Evolutionary conservation across 2,888 invertebrate genomes (phyloP).

Genomic region (Sarcophaga variegata): DNA sequence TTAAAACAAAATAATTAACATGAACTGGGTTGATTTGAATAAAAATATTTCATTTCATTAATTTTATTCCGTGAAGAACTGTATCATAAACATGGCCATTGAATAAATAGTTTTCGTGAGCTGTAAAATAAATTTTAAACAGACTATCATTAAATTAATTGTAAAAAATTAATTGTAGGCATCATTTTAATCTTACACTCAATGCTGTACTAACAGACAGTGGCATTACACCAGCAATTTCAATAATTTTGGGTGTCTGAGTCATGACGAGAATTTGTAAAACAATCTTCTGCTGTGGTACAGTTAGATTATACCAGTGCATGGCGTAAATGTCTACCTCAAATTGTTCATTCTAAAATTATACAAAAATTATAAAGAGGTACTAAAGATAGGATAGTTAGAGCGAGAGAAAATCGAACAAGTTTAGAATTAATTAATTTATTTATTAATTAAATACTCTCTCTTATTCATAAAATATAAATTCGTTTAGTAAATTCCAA

Average conservation of each 20-base stretch:
- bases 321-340: conserved; percentile 68
- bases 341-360: conserved; percentile 69
- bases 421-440: too few species aligned
- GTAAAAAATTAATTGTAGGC: too few species aligned
- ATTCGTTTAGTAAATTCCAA: too few species aligned
- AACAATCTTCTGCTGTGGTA: conserved; percentile 66
- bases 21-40: too few species aligned
- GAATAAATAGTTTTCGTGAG: conserved; percentile 54
- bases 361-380: neutral
- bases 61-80: conserved; percentile 33
- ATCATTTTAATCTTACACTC: conserved; percentile 46
- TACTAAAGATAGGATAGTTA: neutral
- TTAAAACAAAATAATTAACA: too few species aligned
- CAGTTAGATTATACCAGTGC: conserved; percentile 68
- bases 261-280: conserved; percentile 66
- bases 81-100: conserved; percentile 59
- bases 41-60: too few species aligned
- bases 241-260: conserved; percentile 64
- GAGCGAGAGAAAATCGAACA: too few species aligned
- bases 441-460: too few species aligned
- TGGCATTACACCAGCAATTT: conserved; percentile 68
- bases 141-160: neutral
- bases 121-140: conserved; percentile 16
- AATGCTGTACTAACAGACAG: conserved; percentile 70
- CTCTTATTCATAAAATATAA: too few species aligned